Base-by-base conservation (phyloP, 2,797 vertebrate species). In the Mallotus villosus region DNA sequence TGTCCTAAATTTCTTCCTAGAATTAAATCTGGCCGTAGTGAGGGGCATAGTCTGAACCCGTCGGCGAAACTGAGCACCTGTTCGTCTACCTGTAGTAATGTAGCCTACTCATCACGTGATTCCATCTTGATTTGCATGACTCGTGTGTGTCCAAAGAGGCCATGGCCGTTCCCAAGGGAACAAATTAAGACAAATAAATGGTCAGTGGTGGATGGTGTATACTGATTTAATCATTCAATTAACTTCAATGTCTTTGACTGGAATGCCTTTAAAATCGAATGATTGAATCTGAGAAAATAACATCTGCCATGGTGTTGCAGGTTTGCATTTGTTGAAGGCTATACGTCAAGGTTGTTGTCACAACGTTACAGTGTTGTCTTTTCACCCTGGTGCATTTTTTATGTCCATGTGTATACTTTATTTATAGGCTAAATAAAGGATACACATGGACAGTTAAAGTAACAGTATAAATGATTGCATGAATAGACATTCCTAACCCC, bases 51-150 rank as follows among this genome's bases (percentile, higher is more conserved):
- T 41, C 57, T 11, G 9, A 21, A 19, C 62, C n/a, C 22, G 29
- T 22, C 14, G 11, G 27, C 29, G n/a, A 14, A 5, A 12, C 17
- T 53, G 22, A 17, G 19, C 85, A 89, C 89, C 88, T 90, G 84
- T 51, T 74, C 16, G 58, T 34, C 22, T 66, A 73, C 79, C 79
- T 78, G 72, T 21, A 37, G 16, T 82, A 65, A 63, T 5, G 24
- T 29, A n/a, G n/a, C n/a, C n/a, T n/a, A 41, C 70, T 69, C 63
- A 72, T 41, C 73, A 67, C 34, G n/a, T 24, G 62, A 83, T 88
- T 77, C 71, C 86, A 41, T 90, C 83, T 64, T 71, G 37, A 61
- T 86, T 87, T 84, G 66, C 73, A 81, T 76, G 67, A 14, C 65
- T 74, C 16, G n/a, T 21, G 16, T 17, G 12, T 24, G 16, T 25